These are phyloP conservation scores for Lepus townsendii DNA, from an alignment of 2,797 vertebrate species.

Conservation along the genomic window DNA sequence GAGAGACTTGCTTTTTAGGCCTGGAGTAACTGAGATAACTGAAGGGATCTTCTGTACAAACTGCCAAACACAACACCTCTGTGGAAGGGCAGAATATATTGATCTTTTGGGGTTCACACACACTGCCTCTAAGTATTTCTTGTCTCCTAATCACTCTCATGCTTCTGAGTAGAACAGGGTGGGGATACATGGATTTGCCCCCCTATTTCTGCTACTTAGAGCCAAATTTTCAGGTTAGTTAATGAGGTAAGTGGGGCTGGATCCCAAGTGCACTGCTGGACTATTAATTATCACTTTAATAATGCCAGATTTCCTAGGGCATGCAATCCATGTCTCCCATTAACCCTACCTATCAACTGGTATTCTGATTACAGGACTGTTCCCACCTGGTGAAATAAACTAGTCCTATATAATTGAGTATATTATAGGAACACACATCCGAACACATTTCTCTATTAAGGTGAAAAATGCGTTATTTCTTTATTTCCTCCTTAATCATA, in stretches of 20 bases:
- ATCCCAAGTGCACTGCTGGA: not conserved
- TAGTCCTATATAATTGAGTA: not conserved
- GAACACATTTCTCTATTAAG: slow-evolving; percentile 24
- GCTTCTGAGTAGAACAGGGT: not conserved
- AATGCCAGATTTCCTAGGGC: not conserved
- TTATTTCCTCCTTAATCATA: slow-evolving; percentile 14
- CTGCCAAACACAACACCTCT: not conserved
- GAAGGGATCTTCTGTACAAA: not conserved
- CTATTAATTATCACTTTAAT: slow-evolving; percentile 43
- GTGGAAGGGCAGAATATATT: not conserved
- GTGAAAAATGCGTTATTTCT: slow-evolving; percentile 7
- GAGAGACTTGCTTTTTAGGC: not conserved
- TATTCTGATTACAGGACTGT: not conserved
- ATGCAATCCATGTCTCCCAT: not conserved
- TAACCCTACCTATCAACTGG: not conserved
- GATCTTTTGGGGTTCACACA: not conserved
- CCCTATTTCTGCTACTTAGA: not conserved
- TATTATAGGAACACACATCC: not conserved
- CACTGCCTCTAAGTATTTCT: not conserved
- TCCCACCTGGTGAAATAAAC: not conserved
- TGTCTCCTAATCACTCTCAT: not conserved
- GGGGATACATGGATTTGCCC: not conserved
- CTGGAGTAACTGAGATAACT: not conserved
- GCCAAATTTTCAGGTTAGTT: slow-evolving; percentile 33
- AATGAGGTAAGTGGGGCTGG: slow-evolving; percentile 16